Conservation (phyloP, 2,113 vertebrate species). For the Caloenas nicobarica region DNA sequence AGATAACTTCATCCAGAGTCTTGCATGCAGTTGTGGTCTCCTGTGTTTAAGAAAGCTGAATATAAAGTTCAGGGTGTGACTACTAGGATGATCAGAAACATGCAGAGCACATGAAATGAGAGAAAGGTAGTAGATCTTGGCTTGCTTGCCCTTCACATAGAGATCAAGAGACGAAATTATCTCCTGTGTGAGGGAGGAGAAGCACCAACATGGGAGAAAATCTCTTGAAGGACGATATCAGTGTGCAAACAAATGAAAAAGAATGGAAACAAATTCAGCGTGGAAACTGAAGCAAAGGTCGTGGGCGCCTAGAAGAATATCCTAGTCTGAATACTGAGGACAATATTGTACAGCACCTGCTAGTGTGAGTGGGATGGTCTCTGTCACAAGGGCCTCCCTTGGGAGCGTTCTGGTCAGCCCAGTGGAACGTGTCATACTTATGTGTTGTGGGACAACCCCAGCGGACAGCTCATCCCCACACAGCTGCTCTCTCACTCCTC, state of each 20-base stretch:
- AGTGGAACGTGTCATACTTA: neutral
- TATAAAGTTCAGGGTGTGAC: neutral
- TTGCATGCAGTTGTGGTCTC: neutral
- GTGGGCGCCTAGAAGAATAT: neutral
- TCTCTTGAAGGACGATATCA: neutral
- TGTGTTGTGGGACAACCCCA: rapidly evolving
- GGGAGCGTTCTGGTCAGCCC: neutral
- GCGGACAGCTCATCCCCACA: neutral
- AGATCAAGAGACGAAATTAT: neutral
- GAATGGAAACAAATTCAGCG: neutral
- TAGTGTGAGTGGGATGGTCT: neutral
- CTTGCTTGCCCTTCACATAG: neutral
- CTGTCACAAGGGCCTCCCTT: neutral
- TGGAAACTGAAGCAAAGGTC: neutral
- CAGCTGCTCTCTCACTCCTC: neutral
- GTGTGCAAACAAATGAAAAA: neutral
- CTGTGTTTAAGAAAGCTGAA: neutral
- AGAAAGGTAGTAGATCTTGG: neutral
- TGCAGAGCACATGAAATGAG: neutral
- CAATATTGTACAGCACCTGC: rapidly evolving
- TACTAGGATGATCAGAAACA: neutral
- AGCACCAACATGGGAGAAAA: neutral
- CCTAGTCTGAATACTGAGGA: neutral
- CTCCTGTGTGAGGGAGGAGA: neutral
- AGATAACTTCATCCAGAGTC: neutral